phyloP scores from a whole-genome alignment of 2,797 vertebrate species.

The Phoeniculus purpureus region DNA sequence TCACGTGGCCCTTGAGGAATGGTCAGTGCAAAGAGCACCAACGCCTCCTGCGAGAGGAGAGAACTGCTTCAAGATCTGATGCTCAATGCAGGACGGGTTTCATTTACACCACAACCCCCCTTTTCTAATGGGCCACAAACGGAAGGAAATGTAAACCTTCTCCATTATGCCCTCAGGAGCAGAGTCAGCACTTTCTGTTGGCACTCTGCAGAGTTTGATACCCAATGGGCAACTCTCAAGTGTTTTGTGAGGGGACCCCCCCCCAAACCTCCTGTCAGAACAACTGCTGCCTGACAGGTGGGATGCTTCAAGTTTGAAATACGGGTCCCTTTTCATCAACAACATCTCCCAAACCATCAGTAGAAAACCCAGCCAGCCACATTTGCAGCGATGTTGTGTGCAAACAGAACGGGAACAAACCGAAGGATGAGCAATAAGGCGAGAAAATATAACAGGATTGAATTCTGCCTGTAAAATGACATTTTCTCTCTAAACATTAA shows the following conservation, averaged over 20 bases:
- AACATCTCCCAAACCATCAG: too few species aligned
- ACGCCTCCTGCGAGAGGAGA: background rate
- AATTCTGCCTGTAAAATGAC: slow-evolving; percentile 24
- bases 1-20: background rate
- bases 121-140: too few species aligned
- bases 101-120: rapidly evolving
- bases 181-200: too few species aligned
- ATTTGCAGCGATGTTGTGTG: background rate
- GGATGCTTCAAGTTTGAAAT: background rate
- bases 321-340: background rate
- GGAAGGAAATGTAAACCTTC: too few species aligned
- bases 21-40: background rate
- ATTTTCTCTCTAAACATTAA: slow-evolving; percentile 43
- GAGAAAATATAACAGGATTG: slow-evolving; percentile 23
- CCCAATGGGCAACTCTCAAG: too few species aligned
- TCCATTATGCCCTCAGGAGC: too few species aligned
- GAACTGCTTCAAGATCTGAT: background rate
- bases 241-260: too few species aligned
- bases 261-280: background rate
- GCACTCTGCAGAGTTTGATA: too few species aligned
- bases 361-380: background rate
- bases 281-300: background rate
- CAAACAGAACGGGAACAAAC: slow-evolving; percentile 2
- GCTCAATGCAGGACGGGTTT: background rate
- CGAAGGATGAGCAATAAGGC: background rate